Conservation (phyloP, 1,140 invertebrate species). For the Conus betulinus region DNA sequence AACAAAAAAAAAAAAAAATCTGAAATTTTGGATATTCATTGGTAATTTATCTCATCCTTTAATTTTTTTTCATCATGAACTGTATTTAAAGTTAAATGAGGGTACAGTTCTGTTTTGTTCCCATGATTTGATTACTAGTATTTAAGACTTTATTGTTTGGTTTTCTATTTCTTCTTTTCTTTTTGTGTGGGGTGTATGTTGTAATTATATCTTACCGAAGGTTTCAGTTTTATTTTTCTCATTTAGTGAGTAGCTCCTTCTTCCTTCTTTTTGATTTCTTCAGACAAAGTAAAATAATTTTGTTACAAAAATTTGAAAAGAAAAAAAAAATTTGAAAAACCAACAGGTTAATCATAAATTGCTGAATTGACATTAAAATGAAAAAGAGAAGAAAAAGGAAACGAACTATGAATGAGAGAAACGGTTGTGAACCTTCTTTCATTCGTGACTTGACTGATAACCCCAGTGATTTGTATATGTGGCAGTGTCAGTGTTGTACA, state of each 20-base stretch:
- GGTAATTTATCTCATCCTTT: too few species aligned
- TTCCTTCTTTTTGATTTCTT: background rate
- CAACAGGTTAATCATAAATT: background rate
- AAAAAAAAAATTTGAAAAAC: background rate
- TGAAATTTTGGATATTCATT: too few species aligned
- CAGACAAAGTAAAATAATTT: background rate
- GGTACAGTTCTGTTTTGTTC: too few species aligned
- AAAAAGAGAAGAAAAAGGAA: too few species aligned
- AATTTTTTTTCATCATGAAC: too few species aligned
- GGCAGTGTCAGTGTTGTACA: constrained; percentile 4
- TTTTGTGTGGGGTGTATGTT: background rate
- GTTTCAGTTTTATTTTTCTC: background rate
- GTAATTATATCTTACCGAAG: background rate
- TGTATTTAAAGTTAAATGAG: too few species aligned
- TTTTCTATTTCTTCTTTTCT: background rate
- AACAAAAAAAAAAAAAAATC: too few species aligned
- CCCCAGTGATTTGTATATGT: background rate
- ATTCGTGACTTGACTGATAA: constrained; percentile 20
- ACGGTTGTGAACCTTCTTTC: constrained; percentile 17
- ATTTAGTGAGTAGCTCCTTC: constrained; percentile 14
- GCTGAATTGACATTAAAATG: background rate
- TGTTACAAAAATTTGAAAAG: background rate
- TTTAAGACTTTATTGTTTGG: too few species aligned
- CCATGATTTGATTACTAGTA: too few species aligned
- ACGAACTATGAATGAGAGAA: background rate